Percentiles rank a stretch among this genome's conserved stretches.
Conservation (phyloP, 2,797 vertebrate species). For the Pteronotus mesoamericanus region DNA sequence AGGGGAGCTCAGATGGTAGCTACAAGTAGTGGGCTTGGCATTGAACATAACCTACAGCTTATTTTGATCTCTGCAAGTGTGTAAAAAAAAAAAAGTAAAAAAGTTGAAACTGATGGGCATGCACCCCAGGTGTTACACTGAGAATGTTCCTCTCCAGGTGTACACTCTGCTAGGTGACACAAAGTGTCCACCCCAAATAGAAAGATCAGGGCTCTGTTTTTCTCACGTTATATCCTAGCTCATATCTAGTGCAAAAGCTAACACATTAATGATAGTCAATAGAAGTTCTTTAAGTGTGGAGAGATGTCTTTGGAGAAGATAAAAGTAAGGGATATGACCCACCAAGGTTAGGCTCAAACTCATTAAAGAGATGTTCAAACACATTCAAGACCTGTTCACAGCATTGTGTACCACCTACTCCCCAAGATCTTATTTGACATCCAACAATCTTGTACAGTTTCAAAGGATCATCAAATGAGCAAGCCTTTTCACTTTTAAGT, state of each 20-base stretch:
- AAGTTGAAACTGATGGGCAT: fast-evolving
- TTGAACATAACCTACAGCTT: not conserved
- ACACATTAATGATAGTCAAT: not conserved
- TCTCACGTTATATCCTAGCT: not conserved
- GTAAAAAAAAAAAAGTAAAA: not conserved
- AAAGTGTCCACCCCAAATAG: not conserved
- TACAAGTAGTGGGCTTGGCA: not conserved
- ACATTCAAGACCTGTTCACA: not conserved
- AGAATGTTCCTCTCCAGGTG: not conserved
- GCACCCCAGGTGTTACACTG: not conserved
- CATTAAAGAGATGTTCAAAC: constrained; percentile 20
- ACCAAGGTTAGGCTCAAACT: constrained; percentile 37
- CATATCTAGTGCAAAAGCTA: not conserved
- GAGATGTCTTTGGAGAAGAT: not conserved
- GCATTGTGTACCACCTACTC: not conserved
- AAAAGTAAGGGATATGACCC: constrained; percentile 5
- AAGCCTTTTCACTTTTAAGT: constrained; percentile 54
- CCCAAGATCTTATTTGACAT: not conserved
- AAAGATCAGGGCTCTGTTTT: not conserved
- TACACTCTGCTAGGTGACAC: not conserved
- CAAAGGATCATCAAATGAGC: constrained; percentile 60
- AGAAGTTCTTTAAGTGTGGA: constrained; percentile 30
- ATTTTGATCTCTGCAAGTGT: not conserved
- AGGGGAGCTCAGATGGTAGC: not conserved
- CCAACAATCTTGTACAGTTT: not conserved